These are phyloP conservation scores for Pagrus major DNA, from an alignment of 2,113 vertebrate genomes.

Conservation along the genomic window DNA sequence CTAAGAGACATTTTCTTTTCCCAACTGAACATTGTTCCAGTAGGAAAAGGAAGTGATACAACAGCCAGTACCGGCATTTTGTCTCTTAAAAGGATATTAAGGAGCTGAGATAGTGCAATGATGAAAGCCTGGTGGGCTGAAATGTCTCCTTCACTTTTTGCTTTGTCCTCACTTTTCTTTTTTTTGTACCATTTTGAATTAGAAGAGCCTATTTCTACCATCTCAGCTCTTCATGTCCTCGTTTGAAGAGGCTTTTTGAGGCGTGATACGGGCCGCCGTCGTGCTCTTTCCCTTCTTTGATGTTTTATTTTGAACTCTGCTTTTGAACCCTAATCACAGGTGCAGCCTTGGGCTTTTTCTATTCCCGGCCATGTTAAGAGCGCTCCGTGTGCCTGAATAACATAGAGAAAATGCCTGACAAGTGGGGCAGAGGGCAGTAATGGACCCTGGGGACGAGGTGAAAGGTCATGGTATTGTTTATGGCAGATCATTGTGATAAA, in stretches of 20 bases:
- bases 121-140: constrained; percentile 38
- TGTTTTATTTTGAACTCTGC: constrained; percentile 45
- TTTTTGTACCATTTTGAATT: constrained; percentile 34
- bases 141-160: constrained; percentile 30
- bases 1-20: constrained; percentile 20
- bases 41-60: constrained; percentile 1
- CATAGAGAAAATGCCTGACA: constrained; percentile 6
- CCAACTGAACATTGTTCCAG: constrained; percentile 3
- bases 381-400: constrained; percentile 5
- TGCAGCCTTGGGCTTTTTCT: constrained; percentile 24
- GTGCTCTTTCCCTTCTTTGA: constrained; percentile 43
- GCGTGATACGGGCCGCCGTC: background rate
- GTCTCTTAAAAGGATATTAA: constrained; percentile 27
- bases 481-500: constrained; percentile 44
- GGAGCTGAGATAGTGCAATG: constrained; percentile 21
- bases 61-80: constrained; percentile 26
- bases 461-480: constrained; percentile 55
- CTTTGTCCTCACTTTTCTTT: constrained; percentile 10
- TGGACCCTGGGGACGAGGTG: constrained; percentile 28
- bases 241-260: constrained; percentile 30
- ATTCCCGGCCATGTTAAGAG: background rate
- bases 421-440: constrained; percentile 28
- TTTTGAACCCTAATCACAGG: constrained; percentile 44
- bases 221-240: constrained; percentile 21
- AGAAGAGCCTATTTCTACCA: background rate